phyloP scores from a whole-genome alignment of 2,113 vertebrate species.

The Zonotrichia leucophrys region DNA sequence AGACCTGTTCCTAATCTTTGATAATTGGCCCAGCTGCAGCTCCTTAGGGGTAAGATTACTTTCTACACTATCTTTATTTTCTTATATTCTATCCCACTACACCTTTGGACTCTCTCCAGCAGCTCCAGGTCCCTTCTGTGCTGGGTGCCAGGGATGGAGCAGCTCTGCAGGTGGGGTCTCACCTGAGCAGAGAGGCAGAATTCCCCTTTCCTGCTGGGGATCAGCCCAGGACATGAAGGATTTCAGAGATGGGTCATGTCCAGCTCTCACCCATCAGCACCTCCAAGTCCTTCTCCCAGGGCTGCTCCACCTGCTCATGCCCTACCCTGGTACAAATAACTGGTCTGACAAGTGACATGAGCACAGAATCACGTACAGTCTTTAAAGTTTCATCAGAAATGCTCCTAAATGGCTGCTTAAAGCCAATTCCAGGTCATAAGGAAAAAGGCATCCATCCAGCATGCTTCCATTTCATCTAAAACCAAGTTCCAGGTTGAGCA shows the following conservation, averaged over 20 bases:
- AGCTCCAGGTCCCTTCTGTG: neutral
- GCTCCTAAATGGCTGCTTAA: neutral
- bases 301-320: neutral
- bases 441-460: neutral
- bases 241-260: neutral
- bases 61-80: too few relatives aligned
- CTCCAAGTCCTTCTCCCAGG: too few relatives aligned
- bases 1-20: too few relatives aligned
- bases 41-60: too few relatives aligned
- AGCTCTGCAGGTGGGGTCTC: neutral
- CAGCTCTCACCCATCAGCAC: neutral
- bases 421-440: neutral
- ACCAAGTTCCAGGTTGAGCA: neutral
- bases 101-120: neutral
- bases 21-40: too few relatives aligned
- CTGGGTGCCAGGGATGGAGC: neutral
- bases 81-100: too few relatives aligned
- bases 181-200: neutral
- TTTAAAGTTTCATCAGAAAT: conserved; percentile 4
- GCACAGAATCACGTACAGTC: neutral
- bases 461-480: neutral
- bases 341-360: neutral
- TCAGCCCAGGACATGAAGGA: neutral
- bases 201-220: neutral
- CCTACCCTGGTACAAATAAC: neutral